Percentiles rank a stretch among this genome's conserved stretches.
Conservation (phyloP, 1,140 invertebrate species). For the Colletes latitarsis region DNA sequence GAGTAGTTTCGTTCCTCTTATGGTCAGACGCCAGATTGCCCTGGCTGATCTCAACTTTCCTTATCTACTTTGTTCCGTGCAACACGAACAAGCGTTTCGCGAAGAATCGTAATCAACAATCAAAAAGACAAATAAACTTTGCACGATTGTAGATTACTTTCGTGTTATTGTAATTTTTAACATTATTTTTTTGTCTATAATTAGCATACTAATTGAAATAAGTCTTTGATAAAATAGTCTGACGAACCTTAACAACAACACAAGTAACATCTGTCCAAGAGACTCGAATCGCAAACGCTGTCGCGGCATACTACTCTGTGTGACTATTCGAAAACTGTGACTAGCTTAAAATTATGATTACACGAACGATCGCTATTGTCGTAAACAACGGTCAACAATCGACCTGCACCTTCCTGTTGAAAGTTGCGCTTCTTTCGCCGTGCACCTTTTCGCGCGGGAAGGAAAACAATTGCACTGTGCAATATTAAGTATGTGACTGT, state of each 20-base stretch:
- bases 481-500: slow-evolving; percentile 38
- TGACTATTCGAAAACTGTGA: slow-evolving; percentile 58
- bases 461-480: neutral
- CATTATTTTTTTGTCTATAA: too few species aligned
- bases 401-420: neutral
- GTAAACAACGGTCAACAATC: slow-evolving; percentile 19
- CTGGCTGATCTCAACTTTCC: neutral
- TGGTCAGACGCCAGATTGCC: slow-evolving; percentile 9
- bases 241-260: too few species aligned
- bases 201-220: too few species aligned
- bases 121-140: too few species aligned
- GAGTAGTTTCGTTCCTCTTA: slow-evolving; percentile 4
- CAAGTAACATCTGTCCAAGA: too few species aligned
- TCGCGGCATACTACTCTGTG: neutral
- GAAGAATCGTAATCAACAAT: too few species aligned
- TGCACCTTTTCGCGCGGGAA: neutral
- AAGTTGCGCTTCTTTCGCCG: neutral
- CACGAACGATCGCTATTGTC: slow-evolving; percentile 38
- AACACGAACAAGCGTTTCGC: too few species aligned
- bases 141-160: too few species aligned
- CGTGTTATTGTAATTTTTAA: too few species aligned
- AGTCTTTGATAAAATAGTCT: too few species aligned
- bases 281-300: slow-evolving; percentile 8
- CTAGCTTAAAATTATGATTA: slow-evolving; percentile 62
- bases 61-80: neutral